Conservation (phyloP, 1,140 invertebrate genomes). For the Spodoptera litura region DNA sequence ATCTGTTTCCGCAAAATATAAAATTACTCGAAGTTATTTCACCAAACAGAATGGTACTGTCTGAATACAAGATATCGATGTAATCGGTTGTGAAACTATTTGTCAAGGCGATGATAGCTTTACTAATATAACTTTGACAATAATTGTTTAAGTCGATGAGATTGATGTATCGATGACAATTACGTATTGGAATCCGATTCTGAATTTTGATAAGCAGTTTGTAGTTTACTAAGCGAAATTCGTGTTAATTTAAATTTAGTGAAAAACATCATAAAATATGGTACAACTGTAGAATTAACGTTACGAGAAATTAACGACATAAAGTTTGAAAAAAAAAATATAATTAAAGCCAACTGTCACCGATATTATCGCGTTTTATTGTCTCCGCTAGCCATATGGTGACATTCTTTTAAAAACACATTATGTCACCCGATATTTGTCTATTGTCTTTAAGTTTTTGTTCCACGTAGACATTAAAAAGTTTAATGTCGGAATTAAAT, state of each 20-base stretch:
- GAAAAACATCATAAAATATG: no score
- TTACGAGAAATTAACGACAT: background rate
- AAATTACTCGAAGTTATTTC: no score
- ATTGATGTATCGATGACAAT: background rate
- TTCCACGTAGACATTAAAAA: conserved; percentile 28
- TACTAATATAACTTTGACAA: background rate
- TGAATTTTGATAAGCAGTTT: no score
- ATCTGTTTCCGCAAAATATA: no score
- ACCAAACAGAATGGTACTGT: no score
- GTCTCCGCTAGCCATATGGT: conserved; percentile 68
- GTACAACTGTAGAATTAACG: no score
- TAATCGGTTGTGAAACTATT: background rate
- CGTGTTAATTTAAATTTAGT: no score
- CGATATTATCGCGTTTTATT: conserved; percentile 59
- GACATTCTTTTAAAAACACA: conserved; percentile 57
- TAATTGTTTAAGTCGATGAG: background rate
- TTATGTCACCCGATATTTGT: conserved; percentile 45
- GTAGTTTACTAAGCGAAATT: no score
- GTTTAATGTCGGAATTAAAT: conserved; percentile 44
- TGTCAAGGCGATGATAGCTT: background rate
- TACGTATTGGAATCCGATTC: no score
- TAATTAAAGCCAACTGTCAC: conserved; percentile 62
- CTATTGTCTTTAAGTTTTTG: conserved; percentile 45
- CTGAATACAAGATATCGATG: background rate
- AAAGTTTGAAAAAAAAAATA: background rate